Evolutionary conservation across 2,113 vertebrate species (phyloP), one percentile per base, ranked within the genome.

Genomic region (Siniperca chuatsi): DNA sequence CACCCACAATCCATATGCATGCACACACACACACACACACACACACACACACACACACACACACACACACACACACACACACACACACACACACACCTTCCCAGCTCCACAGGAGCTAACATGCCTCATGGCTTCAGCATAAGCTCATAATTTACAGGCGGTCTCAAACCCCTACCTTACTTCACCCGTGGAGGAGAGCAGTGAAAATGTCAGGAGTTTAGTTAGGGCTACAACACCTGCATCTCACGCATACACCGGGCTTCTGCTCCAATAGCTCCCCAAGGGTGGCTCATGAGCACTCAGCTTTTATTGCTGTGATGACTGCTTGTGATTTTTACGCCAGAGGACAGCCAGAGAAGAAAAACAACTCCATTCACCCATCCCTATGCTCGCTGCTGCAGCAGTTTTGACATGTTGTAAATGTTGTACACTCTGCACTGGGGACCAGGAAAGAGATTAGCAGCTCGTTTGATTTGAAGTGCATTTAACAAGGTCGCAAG

Each of bases 151-250:
- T 92, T 93, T 88, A 86, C 89, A 87, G 85, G 75, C 85, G 62
- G 88, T 83, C 84, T 87, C 79, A 81, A 64, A 81, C 65, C 78
- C 35, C 67, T 71, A 69, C 65, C 78, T 87, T 78, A 74, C 76
- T 83, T 87, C 84, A 78, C 40, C 88, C 42, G n/a, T 71, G 80
- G 71, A 83, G 77, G 68, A 86, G 81, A 78, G 83, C 68, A 89
- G 82, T 87, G 87, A 78, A 91, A 91, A 93, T 91, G 89, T 89
- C 92, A 91, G 62, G 90, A 91, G 89, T 94, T 92, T 90, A 90
- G 92, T 92, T 89, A 25, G 73, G 75, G 79, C 82, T 84, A 58
- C 87, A 83, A 86, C 92, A 92, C 92, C 91, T 94, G 88, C 82
- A 81, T 86, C 87, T 79, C 78, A 78, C 84, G 52, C 79, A 66